Evolutionary conservation across 2,888 invertebrate genomes (phyloP), one percentile per base, ranked within the genome.

Genomic region (Reticulitermes lucifugus): DNA sequence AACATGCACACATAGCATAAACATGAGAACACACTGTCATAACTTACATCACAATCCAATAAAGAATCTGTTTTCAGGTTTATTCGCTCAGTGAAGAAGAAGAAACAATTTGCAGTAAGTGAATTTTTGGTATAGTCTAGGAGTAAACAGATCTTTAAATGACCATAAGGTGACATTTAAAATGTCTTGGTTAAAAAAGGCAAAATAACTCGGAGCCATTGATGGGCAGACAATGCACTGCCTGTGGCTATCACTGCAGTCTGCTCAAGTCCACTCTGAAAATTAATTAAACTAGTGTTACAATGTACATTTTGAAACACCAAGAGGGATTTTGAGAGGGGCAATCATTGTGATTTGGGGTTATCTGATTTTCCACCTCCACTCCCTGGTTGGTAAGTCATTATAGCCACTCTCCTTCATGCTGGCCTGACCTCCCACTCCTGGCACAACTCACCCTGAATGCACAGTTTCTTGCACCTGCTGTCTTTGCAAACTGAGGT

Each of bases 111-210:
- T 82, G 77, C 82, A 82, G 35, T 82, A 81, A 60, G 59, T 85
- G 85, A 85, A 77, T 77, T 82, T 80, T 80, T 22, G 51, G n/a
- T 71, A 51, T 43, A 84, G 51, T 60, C n/a, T n/a, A 65, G 71
- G 70, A 86, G 77, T 83, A 84, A 85, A 85, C 86, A 86, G 86
- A 86, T 86, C 86, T 85, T 85, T 84, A 83, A 51, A 79, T 83
- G 83, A 84, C 55, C 85, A 73, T 79, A 60, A 77, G 29, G 35
- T 55, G 75, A 73, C 51, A 43, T 77, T 82, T 83, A 70, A 7
- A 60, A 43, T 25, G 65, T 83, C 83, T 43, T 70, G 41, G 35
- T 41, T 70, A 70, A 41, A 83, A 70, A 83, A 71, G 60, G 43
- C 60, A 83, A 83, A 70, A 65, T 43, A 70, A 77, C 51, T 77